Percentiles rank a stretch among this genome's conserved stretches.
These are phyloP conservation scores for Octodon degus DNA, from an alignment of 2,113 vertebrate genomes.

Conservation along the genomic window DNA sequence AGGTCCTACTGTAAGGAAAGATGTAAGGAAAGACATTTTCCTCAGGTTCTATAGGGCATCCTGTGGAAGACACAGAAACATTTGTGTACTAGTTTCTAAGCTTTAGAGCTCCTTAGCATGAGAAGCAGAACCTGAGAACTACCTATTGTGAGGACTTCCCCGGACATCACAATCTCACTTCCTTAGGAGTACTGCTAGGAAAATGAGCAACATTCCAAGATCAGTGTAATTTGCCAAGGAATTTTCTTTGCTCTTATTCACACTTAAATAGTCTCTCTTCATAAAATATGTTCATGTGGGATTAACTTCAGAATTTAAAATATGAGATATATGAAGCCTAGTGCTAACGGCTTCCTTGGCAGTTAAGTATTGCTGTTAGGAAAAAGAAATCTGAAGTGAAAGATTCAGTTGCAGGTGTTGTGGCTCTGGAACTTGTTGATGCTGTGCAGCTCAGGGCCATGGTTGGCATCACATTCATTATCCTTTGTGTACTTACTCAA, in stretches of 20 bases:
- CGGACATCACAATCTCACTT: background rate
- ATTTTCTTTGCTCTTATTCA: background rate
- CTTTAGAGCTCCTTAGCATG: background rate
- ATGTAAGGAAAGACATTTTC: no score
- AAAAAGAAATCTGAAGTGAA: background rate
- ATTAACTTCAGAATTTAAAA: constrained; percentile 16
- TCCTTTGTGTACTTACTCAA: background rate
- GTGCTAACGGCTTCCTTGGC: background rate
- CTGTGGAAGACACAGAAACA: background rate
- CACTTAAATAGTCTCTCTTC: background rate
- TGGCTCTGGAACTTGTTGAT: background rate
- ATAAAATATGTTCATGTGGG: background rate
- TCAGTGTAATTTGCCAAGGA: background rate
- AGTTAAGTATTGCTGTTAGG: background rate
- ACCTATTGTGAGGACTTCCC: background rate
- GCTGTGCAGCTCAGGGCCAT: background rate
- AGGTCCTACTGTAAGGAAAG: background rate
- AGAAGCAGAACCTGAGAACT: background rate
- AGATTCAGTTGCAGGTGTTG: background rate
- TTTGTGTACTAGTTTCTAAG: background rate
- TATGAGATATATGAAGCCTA: background rate
- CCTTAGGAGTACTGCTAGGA: background rate
- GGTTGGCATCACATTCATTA: background rate
- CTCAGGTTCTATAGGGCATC: background rate
- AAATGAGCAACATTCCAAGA: background rate